A percentile compares a stretch with the other conserved stretches of the same genome.
Conservation (phyloP, 1,140 invertebrate genomes). For the Drosophila kepulauana region DNA sequence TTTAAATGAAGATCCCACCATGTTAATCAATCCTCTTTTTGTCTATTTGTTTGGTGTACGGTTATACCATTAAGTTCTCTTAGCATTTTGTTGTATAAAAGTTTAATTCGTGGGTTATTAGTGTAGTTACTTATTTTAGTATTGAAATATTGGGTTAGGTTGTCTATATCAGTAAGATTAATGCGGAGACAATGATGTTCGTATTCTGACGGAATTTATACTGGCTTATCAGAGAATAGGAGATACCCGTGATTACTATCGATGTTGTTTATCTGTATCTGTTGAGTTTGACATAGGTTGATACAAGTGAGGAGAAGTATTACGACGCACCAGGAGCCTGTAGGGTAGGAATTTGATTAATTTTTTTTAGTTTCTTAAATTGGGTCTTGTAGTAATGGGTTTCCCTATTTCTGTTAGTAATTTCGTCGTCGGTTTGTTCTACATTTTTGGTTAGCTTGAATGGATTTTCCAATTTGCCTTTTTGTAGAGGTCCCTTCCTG, state of each 20-base stretch:
- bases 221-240: constrained; percentile 3
- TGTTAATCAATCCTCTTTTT: constrained; percentile 14
- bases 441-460: constrained; percentile 19
- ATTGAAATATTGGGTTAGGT: constrained; percentile 1
- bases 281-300: background rate
- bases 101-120: background rate
- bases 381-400: constrained; percentile 23
- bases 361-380: constrained; percentile 18
- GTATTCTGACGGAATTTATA: too few species aligned
- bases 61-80: constrained; percentile 5
- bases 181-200: constrained; percentile 7
- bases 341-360: too few species aligned
- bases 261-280: constrained; percentile 8
- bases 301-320: too few species aligned
- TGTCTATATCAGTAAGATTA: constrained; percentile 1
- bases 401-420: constrained; percentile 23
- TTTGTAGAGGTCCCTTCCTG: constrained; percentile 16
- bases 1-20: constrained; percentile 16
- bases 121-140: background rate
- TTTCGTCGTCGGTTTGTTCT: constrained; percentile 27
- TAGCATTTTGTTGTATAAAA: constrained; percentile 16
- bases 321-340: too few species aligned
- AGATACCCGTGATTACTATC: constrained; percentile 13
- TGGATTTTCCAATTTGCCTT: constrained; percentile 9
- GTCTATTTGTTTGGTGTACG: background rate